Base-by-base conservation (phyloP, 2,797 vertebrate species). In the Melopsittacus undulatus region DNA sequence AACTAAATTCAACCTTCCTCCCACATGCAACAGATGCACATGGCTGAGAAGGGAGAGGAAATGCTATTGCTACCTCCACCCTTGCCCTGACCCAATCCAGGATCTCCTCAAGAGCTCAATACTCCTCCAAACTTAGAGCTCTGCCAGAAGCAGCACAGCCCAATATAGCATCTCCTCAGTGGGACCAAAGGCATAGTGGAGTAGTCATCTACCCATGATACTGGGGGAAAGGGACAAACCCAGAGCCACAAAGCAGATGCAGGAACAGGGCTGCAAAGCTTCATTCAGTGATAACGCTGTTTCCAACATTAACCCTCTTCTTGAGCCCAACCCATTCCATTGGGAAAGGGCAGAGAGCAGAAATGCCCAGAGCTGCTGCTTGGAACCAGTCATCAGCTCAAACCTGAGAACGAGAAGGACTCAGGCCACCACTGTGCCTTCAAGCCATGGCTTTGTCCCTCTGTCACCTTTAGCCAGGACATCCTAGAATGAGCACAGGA, bases 171-270 rank as follows among this genome's bases (percentile, higher is more conserved):
- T 12, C 34, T 73, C 49, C 27, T 59, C 23, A 62, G 49, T 9
- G 4, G 15, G 38, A 22, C 10, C 3, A 9, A 34, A 8, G 9
- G 19, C 20, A 74, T 9, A 74, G 43, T 4, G 4, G 15, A 3
- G 1, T 59, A 26, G 45, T 27, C 73, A 68, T 4, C n/a, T 57
- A 43, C n/a, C 43, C 2, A 0, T 5, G 22, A 21, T 8, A 54
- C 0, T 8, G 10, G 32, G 17, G 20, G 18, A 54, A 66, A 69
- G 21, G 30, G 63, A 64, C 57, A 72, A 88, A 57, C 16, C 23
- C 45, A 83, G 70, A 79, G 40, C 15, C 42, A 56, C 30, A 29
- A 15, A 59, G 61, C 45, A 52, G 34, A 54, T 8, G 34, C 29
- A 24, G 68, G 34, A 83, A 51, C 15, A 56, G 40, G 83, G 40